phyloP scores from a whole-genome alignment of 2,888 invertebrate genomes.

The Tachina fera region DNA sequence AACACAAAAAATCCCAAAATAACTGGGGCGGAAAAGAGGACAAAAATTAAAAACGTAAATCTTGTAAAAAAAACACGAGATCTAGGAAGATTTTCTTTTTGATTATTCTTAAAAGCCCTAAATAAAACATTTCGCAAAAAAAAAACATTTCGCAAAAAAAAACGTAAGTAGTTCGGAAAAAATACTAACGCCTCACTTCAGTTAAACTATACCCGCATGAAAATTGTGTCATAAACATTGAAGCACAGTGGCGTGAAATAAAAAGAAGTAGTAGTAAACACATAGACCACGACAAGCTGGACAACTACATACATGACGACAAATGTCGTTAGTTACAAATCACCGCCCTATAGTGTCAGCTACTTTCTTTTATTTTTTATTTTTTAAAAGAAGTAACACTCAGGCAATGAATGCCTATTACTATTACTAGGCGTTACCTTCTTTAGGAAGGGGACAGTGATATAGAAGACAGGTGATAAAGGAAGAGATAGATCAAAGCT shows the following conservation, averaged over 20 bases:
- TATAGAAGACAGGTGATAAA: too few relatives aligned
- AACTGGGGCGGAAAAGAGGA: constrained; percentile 37
- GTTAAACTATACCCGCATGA: constrained; percentile 5
- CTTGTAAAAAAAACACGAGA: neutral
- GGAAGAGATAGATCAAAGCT: too few relatives aligned
- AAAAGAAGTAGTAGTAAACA: neutral
- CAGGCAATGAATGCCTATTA: too few relatives aligned
- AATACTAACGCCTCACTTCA: neutral
- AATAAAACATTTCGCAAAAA: neutral
- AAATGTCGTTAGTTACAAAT: too few relatives aligned
- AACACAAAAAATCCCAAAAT: constrained; percentile 18
- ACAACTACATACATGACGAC: too few relatives aligned
- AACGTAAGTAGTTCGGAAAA: neutral
- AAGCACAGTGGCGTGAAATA: neutral
- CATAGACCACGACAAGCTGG: too few relatives aligned
- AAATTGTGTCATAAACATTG: neutral
- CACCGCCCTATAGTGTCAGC: too few relatives aligned
- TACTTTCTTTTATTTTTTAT: too few relatives aligned
- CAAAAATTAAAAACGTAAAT: neutral
- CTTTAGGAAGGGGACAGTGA: too few relatives aligned
- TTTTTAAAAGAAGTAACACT: too few relatives aligned
- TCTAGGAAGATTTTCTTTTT: neutral
- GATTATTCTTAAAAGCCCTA: constrained; percentile 6
- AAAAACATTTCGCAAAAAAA: neutral
- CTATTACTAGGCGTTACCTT: too few relatives aligned